A percentile compares a stretch with the other conserved stretches of the same genome.
These are phyloP conservation scores for Mnemiopsis leidyi DNA, from an alignment of 37 sponge, comb jelly and placozoan species.

Conservation along the genomic window DNA sequence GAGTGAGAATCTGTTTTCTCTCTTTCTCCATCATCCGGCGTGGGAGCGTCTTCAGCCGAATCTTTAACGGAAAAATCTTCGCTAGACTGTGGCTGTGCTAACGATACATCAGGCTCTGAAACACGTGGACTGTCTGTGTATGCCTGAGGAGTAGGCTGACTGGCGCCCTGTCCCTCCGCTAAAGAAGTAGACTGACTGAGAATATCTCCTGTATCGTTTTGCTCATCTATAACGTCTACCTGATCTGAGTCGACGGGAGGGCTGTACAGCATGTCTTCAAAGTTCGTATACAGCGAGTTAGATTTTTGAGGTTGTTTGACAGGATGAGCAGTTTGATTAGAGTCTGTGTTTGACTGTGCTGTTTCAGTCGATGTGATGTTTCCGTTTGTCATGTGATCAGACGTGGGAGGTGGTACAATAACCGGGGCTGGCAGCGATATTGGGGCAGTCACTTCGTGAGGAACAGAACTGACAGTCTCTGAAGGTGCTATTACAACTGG, in stretches of 20 bases:
- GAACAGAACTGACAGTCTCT: not conserved
- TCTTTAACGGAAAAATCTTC: no score
- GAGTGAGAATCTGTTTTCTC: no score
- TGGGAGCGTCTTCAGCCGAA: no score
- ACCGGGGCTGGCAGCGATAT: not conserved
- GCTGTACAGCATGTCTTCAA: not conserved
- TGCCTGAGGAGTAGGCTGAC: no score
- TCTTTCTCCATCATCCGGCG: no score
- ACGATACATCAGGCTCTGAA: no score
- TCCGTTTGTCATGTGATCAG: not conserved
- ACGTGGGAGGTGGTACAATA: not conserved
- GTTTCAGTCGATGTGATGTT: not conserved
- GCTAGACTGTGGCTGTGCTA: no score
- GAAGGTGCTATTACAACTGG: not conserved
- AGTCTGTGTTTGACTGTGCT: not conserved
- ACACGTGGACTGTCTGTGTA: no score
- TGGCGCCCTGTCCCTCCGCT: no score
- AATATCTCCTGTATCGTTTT: no score
- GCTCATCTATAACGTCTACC: not conserved
- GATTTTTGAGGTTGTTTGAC: no score
- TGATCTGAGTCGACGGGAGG: not conserved
- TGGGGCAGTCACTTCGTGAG: not conserved
- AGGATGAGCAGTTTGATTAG: not conserved
- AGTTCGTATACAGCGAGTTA: not conserved
- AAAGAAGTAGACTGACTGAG: no score